Percentiles rank a stretch among this genome's conserved stretches.
phyloP scores from a whole-genome alignment of 2,888 invertebrate species.

The Diarsia mendica region DNA sequence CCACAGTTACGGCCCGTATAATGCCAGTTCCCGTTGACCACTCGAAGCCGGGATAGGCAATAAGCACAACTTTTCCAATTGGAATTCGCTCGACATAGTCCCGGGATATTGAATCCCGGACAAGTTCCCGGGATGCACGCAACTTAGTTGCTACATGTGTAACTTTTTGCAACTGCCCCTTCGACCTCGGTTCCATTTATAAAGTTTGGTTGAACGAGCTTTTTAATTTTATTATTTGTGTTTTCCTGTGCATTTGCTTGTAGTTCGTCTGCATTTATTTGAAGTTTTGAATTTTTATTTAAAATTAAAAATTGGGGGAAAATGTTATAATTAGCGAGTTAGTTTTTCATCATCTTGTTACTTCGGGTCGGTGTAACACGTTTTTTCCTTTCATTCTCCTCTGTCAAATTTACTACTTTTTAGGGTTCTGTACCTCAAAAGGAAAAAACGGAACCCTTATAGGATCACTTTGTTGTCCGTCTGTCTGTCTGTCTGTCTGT shows the following conservation, averaged over 20 bases:
- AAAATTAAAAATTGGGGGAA: not conserved
- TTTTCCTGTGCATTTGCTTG: conserved; percentile 19
- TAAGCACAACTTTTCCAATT: conserved; percentile 72
- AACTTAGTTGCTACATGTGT: conserved; percentile 50
- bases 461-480: too few species aligned
- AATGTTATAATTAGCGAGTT: not conserved
- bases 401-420: too few species aligned
- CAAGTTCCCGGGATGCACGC: conserved; percentile 47
- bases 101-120: conserved; percentile 66
- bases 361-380: too few species aligned
- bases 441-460: too few species aligned
- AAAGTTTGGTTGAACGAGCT: conserved; percentile 30
- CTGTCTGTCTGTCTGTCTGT: too few species aligned
- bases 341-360: not conserved
- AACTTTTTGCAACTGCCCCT: conserved; percentile 54
- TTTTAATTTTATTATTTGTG: conserved; percentile 24
- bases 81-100: conserved; percentile 67
- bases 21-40: conserved; percentile 40
- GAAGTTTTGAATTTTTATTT: not conserved
- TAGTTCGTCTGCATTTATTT: not conserved
- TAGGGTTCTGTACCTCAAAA: too few species aligned
- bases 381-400: too few species aligned
- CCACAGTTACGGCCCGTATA: conserved; percentile 21
- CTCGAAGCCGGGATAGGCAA: conserved; percentile 50
- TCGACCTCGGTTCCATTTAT: conserved; percentile 40